Evolutionary conservation across 2,888 invertebrate genomes (phyloP), one percentile per base, ranked within the genome.

Genomic region (Digitonthophagus gazella): DNA sequence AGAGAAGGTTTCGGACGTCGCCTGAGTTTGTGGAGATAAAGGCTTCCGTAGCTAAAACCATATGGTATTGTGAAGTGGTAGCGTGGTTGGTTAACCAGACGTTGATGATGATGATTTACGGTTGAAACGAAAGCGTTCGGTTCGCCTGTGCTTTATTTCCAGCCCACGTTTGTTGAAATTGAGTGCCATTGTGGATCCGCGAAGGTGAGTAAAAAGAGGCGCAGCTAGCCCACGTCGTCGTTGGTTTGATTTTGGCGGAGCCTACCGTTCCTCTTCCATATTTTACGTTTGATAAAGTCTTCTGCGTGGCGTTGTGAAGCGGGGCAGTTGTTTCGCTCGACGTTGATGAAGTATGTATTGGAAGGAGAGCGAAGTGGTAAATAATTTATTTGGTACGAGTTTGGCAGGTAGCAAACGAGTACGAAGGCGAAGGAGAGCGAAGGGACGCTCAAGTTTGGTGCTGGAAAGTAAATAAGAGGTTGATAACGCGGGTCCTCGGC

Each of bases 401-500:
- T 61, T 61, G 61, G 61, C 56, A 55, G 64, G 44, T 64, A 28
- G 64, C 15, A 15, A 22, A 22, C 20, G 20, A 64, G 64, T 18
- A 64, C 28, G 64, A 44, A 44, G 44, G 22, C 15, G 64, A 15
- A 16, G 3, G 65, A 71, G n/a, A 72, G 69, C 67, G 57, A 65
- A 69, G 70, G 69, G 67, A 64, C 71, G 71, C 71, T 70, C 69
- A 22, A 58, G 66, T 58, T 67, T 58, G 56, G 56, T 15, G 58
- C 15, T 15, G 14, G 58, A 67, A 67, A 58, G 58, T 67, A 58
- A 67, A 67, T 65, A 65, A 65, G 55, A 64, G 44, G 22, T 14
- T 20, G 63, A 63, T 65, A 65, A 56, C 15, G 58, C 15, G 19
- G 18, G 19, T 19, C 55, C 15, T 16, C 58, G 22, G 58, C 20